These are phyloP conservation scores for Pterophyllum scalare DNA, from an alignment of 2,113 vertebrate species.

Conservation along the genomic window DNA sequence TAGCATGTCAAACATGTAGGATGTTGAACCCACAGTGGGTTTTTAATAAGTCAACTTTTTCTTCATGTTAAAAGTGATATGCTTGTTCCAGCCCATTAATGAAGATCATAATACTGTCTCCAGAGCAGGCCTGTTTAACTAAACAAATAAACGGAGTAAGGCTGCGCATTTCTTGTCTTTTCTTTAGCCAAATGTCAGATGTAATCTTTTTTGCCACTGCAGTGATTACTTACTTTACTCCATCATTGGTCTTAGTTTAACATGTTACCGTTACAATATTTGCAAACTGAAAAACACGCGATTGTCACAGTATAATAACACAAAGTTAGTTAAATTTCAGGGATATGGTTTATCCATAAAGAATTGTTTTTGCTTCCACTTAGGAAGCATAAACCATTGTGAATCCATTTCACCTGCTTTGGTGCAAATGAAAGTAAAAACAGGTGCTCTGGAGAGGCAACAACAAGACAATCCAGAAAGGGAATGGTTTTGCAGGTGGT, in stretches of 20 bases:
- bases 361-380: neutral
- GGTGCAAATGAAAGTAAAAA: neutral
- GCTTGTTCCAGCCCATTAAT: conserved; percentile 31
- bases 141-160: conserved; percentile 31
- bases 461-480: no score
- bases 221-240: no score
- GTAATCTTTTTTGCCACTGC: no score
- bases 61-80: conserved; percentile 6
- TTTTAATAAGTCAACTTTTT: conserved; percentile 29
- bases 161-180: no score
- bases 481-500: no score
- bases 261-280: neutral
- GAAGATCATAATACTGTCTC: conserved; percentile 27
- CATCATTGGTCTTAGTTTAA: no score
- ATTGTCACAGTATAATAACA: neutral
- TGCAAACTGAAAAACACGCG: neutral
- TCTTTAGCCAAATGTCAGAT: no score
- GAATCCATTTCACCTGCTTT: neutral
- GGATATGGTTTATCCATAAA: neutral
- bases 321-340: neutral
- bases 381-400: neutral
- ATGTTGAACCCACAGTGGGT: neutral
- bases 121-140: conserved; percentile 32
- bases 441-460: neutral
- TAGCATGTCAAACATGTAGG: neutral